These are phyloP conservation scores for Sussaba pulchella DNA, from an alignment of 2,888 invertebrate genomes.

Conservation along the genomic window DNA sequence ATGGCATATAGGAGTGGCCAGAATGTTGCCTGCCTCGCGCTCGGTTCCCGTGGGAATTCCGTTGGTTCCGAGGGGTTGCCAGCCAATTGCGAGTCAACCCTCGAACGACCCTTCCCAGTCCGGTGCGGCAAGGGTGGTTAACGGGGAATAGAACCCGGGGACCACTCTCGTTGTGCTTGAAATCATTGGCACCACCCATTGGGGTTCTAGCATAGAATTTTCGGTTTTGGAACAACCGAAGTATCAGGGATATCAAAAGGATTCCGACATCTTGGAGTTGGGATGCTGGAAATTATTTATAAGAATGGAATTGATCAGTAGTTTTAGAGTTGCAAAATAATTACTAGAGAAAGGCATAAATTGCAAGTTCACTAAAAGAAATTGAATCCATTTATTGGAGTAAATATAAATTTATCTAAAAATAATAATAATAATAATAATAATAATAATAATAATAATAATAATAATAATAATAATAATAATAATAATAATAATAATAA, in stretches of 20 bases:
- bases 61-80: slow-evolving; percentile 57
- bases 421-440: too few relatives aligned
- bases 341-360: too few relatives aligned
- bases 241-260: not conserved
- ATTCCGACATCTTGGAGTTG: not conserved
- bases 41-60: slow-evolving; percentile 61
- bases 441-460: too few relatives aligned
- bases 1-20: slow-evolving; percentile 63
- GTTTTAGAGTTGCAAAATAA: too few relatives aligned
- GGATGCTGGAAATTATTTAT: not conserved
- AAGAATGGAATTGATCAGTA: not conserved
- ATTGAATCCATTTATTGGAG: too few relatives aligned
- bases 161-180: not conserved
- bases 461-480: too few relatives aligned
- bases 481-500: too few relatives aligned
- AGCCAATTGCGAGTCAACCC: slow-evolving; percentile 66
- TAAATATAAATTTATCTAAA: too few relatives aligned
- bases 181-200: slow-evolving; percentile 42
- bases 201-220: not conserved
- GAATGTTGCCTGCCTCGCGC: slow-evolving; percentile 62
- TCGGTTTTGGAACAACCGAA: not conserved
- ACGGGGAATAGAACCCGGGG: slow-evolving; percentile 1
- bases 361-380: too few relatives aligned
- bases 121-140: slow-evolving; percentile 22
- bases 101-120: slow-evolving; percentile 58